phyloP scores from a whole-genome alignment of 2,113 vertebrate genomes.

The Albula goreensis region DNA sequence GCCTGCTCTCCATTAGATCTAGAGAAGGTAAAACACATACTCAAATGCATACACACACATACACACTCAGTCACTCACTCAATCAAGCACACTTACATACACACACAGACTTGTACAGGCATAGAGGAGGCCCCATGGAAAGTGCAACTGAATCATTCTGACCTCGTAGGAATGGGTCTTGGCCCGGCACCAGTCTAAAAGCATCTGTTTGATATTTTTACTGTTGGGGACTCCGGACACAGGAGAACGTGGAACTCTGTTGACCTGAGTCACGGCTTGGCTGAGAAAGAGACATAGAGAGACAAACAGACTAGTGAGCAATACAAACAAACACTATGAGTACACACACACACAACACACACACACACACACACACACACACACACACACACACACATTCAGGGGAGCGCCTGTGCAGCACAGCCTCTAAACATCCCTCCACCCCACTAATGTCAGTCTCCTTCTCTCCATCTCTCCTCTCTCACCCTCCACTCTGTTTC shows the following conservation, averaged over 20 bases:
- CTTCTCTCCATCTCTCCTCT: neutral
- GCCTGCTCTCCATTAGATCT: neutral
- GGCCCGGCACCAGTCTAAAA: conserved; percentile 95
- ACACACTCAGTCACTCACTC: neutral
- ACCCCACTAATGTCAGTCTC: neutral
- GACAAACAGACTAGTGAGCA: no score
- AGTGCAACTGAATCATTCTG: conserved; percentile 38
- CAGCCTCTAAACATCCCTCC: no score
- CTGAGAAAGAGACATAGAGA: conserved; percentile 32
- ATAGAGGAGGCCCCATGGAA: neutral
- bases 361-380: no score
- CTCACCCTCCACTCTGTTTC: conserved; percentile 57
- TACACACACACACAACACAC: no score
- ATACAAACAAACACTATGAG: no score
- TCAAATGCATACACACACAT: neutral
- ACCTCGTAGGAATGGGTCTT: conserved; percentile 97
- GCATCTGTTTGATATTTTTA: conserved; percentile 98
- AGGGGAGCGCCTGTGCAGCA: no score
- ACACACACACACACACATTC: no score
- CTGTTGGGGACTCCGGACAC: conserved; percentile 80
- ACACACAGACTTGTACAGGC: neutral
- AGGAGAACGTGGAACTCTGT: conserved; percentile 68
- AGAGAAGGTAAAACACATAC: neutral
- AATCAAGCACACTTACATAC: neutral
- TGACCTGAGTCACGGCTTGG: conserved; percentile 44